A percentile compares a stretch with the other conserved stretches of the same genome.
phyloP scores from a whole-genome alignment of 1,140 invertebrate genomes.

The Formica selysi region DNA sequence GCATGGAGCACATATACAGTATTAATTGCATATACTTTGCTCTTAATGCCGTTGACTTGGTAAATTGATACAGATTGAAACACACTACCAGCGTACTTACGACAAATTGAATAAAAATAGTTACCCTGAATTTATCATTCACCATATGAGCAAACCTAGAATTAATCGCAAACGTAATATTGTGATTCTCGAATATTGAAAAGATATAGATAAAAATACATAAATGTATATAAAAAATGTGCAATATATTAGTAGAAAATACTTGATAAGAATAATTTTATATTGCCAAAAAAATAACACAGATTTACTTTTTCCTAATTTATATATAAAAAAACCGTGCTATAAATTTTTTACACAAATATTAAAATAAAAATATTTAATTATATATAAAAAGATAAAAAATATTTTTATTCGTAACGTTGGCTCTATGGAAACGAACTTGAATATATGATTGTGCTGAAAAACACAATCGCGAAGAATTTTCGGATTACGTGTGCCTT shows the following conservation, averaged over 20 bases:
- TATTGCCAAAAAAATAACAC: background rate
- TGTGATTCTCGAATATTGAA: background rate
- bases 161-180: conserved; percentile 19
- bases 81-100: conserved; percentile 70
- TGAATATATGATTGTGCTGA: conserved; percentile 72
- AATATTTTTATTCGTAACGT: background rate
- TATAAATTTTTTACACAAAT: too few relatives aligned
- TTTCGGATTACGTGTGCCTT: background rate
- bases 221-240: background rate
- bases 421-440: conserved; percentile 49
- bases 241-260: background rate
- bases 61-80: conserved; percentile 63
- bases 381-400: background rate
- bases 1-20: conserved; percentile 66
- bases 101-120: conserved; percentile 68
- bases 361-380: too few relatives aligned
- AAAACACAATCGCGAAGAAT: conserved; percentile 48
- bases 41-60: conserved; percentile 81
- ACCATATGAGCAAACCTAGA: conserved; percentile 55
- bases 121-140: conserved; percentile 55
- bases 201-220: background rate
- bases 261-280: background rate
- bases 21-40: conserved; percentile 76
- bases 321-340: background rate
- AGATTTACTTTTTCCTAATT: background rate